phyloP scores from a whole-genome alignment of 2,113 vertebrate species.

The Atlantisia rogersi region DNA sequence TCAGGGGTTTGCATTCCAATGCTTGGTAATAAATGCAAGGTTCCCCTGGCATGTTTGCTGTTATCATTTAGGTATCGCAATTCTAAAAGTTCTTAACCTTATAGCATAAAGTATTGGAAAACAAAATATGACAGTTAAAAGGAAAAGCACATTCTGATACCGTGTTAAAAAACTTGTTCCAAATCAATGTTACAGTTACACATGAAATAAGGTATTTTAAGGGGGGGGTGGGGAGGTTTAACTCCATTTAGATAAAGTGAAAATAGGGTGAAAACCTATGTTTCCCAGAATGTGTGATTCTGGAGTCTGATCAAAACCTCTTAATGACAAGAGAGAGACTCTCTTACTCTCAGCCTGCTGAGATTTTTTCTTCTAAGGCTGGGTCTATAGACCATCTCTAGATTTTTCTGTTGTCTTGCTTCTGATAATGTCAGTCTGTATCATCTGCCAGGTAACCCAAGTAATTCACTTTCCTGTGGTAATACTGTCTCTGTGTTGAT shows the following conservation, averaged over 20 bases:
- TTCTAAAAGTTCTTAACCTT: background rate
- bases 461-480: background rate
- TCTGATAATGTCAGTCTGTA: background rate
- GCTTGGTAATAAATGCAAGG: background rate
- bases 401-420: background rate
- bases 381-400: background rate
- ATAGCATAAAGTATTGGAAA: background rate
- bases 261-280: background rate
- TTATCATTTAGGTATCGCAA: background rate
- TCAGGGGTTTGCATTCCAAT: background rate
- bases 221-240: background rate
- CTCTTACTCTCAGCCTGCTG: background rate
- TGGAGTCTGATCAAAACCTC: background rate
- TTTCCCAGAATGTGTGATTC: background rate
- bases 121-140: background rate
- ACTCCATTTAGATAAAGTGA: background rate
- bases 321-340: background rate
- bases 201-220: background rate
- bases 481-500: background rate
- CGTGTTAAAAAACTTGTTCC: background rate
- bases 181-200: background rate
- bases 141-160: background rate
- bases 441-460: background rate
- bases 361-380: background rate
- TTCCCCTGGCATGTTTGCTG: rapidly evolving